phyloP scores from a whole-genome alignment of 2,888 invertebrate genomes.

The Plagiodera versicolora region DNA sequence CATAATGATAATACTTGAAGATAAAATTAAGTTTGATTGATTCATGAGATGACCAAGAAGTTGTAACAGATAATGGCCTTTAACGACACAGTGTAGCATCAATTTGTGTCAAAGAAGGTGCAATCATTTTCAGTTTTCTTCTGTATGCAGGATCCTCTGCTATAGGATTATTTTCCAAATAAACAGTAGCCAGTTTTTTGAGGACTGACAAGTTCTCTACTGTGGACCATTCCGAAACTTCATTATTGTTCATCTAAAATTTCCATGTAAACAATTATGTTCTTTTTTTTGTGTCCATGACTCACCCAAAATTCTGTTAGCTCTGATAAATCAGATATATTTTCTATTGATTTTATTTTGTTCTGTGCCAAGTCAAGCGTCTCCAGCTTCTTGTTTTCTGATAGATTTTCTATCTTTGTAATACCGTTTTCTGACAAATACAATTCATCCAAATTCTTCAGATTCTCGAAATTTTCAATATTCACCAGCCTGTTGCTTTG shows the following conservation, averaged over 20 bases:
- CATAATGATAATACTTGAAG: too few relatives aligned
- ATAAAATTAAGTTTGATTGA: too few relatives aligned
- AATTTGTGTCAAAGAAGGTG: constrained; percentile 88
- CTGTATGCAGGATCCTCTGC: constrained; percentile 83
- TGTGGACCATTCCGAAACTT: constrained; percentile 81
- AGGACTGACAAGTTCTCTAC: constrained; percentile 72
- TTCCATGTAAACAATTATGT: constrained; percentile 4
- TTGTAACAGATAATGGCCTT: constrained; percentile 40
- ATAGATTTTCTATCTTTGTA: constrained; percentile 74
- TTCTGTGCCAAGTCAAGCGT: constrained; percentile 93
- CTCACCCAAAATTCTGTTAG: constrained; percentile 95
- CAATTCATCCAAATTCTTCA: constrained; percentile 78
- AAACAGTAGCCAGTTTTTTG: constrained; percentile 78
- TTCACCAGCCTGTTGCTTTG: constrained; percentile 88
- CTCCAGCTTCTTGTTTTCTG: constrained; percentile 68
- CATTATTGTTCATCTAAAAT: constrained; percentile 87
- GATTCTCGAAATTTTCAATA: constrained; percentile 80
- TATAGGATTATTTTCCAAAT: constrained; percentile 92
- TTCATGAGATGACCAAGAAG: too few relatives aligned
- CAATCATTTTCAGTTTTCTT: constrained; percentile 82
- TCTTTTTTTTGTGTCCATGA: neutral
- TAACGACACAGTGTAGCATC: constrained; percentile 92
- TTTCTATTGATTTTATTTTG: constrained; percentile 76
- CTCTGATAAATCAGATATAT: constrained; percentile 72
- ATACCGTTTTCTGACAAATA: constrained; percentile 95